Conservation (phyloP, 2,113 vertebrate species). For the Elachura formosa region DNA sequence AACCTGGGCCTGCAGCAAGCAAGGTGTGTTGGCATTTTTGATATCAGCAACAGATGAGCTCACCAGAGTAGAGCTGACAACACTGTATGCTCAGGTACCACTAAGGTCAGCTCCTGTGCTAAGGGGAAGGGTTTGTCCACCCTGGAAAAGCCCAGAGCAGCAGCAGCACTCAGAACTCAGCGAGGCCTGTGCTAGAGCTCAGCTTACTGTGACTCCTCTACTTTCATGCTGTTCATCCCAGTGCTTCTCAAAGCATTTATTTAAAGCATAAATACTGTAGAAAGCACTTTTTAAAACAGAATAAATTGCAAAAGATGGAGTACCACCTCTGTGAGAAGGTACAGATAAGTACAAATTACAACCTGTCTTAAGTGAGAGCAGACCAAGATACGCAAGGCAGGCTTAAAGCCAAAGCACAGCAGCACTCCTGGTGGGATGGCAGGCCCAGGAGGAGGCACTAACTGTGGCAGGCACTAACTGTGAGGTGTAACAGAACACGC, state of each 20-base stretch:
- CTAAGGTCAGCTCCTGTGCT: accelerated
- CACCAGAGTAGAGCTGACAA: background rate
- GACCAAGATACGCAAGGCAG: background rate
- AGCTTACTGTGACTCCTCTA: background rate
- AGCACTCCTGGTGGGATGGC: background rate
- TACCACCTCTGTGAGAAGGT: background rate
- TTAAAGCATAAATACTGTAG: background rate
- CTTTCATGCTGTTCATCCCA: background rate
- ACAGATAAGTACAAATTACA: background rate
- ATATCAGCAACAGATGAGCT: background rate
- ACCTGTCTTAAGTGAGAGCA: background rate
- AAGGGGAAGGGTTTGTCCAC: background rate
- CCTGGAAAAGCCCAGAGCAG: background rate
- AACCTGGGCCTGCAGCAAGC: background rate
- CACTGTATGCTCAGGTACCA: background rate
- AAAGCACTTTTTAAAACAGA: background rate
- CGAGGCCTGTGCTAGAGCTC: background rate
- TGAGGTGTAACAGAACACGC: background rate
- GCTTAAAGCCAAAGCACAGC: background rate
- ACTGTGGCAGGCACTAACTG: background rate
- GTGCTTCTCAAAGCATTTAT: background rate
- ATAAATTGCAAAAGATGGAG: background rate
- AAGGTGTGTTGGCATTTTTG: background rate
- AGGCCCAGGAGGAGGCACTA: background rate
- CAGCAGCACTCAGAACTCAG: background rate